A percentile compares a stretch with the other conserved stretches of the same genome.
Conservation (phyloP, 2,113 vertebrate species). For the Dicentrarchus labrax region DNA sequence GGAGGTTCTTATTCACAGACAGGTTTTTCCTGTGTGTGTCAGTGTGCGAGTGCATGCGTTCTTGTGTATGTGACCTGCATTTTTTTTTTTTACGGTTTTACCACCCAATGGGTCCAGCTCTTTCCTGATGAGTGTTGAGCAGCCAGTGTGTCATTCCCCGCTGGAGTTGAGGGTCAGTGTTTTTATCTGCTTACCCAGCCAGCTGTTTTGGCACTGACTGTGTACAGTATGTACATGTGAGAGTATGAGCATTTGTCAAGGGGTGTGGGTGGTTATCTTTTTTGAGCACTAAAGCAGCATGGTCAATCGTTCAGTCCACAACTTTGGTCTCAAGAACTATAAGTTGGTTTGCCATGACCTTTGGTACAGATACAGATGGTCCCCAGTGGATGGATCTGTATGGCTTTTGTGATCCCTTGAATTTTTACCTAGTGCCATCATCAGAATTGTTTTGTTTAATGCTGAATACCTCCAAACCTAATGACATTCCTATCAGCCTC, state of each 20-base stretch:
- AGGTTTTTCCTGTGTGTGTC: conserved; percentile 47
- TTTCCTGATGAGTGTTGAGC: conserved; percentile 39
- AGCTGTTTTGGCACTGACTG: neutral
- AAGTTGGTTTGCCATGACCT: neutral
- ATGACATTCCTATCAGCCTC: no score
- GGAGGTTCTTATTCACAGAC: conserved; percentile 59
- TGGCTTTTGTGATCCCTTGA: neutral
- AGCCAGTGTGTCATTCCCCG: conserved; percentile 26
- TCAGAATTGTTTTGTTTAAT: no score
- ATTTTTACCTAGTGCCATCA: no score
- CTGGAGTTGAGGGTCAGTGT: conserved; percentile 31
- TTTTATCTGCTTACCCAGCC: conserved; percentile 32
- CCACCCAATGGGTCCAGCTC: conserved; percentile 20
- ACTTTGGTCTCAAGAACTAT: neutral
- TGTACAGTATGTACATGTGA: neutral
- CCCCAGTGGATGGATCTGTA: neutral
- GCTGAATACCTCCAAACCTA: no score
- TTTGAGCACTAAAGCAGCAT: neutral
- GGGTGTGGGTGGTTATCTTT: neutral
- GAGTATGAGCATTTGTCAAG: conserved; percentile 2
- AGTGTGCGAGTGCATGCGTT: conserved; percentile 4
- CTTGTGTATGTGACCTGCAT: conserved; percentile 42
- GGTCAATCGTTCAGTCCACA: neutral
- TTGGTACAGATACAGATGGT: neutral
- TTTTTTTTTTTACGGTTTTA: conserved; percentile 7